Evolutionary conservation across 2,113 vertebrate species (phyloP).

Genomic region (Budorcas taxicolor): DNA sequence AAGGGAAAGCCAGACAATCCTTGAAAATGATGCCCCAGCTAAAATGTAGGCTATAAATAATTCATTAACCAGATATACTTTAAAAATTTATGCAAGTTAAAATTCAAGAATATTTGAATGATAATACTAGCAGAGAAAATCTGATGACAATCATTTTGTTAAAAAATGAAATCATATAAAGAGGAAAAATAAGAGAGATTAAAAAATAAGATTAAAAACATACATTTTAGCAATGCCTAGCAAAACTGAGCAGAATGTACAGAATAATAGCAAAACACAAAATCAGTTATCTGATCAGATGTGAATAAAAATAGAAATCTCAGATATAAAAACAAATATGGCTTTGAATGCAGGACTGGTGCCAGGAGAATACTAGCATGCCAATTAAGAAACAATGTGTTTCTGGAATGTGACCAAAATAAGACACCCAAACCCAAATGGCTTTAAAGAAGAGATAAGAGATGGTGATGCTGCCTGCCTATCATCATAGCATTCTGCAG

Average conservation of each 20-base stretch:
- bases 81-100: constrained; percentile 61
- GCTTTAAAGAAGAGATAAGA: constrained; percentile 3
- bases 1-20: background rate
- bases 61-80: constrained; percentile 53
- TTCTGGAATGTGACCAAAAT: constrained; percentile 37
- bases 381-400: constrained; percentile 50
- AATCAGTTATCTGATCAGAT: constrained; percentile 47
- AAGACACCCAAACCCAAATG: background rate
- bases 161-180: constrained; percentile 22
- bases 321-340: constrained; percentile 48
- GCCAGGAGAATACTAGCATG: constrained; percentile 23
- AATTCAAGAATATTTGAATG: constrained; percentile 68
- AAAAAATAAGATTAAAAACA: constrained; percentile 59
- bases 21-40: constrained; percentile 1
- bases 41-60: constrained; percentile 57
- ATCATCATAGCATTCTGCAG: background rate
- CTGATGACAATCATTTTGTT: constrained; percentile 52
- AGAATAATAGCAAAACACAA: constrained; percentile 56
- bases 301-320: constrained; percentile 60
- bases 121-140: constrained; percentile 55
- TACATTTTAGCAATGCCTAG: constrained; percentile 7
- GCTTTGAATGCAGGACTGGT: constrained; percentile 4
- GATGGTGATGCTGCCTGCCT: background rate
- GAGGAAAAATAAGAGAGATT: constrained; percentile 33
- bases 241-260: constrained; percentile 37